Evolutionary conservation across 2,888 invertebrate species (phyloP), one percentile per base, ranked within the genome.

Genomic region (Hirtodrosophila confusa): DNA sequence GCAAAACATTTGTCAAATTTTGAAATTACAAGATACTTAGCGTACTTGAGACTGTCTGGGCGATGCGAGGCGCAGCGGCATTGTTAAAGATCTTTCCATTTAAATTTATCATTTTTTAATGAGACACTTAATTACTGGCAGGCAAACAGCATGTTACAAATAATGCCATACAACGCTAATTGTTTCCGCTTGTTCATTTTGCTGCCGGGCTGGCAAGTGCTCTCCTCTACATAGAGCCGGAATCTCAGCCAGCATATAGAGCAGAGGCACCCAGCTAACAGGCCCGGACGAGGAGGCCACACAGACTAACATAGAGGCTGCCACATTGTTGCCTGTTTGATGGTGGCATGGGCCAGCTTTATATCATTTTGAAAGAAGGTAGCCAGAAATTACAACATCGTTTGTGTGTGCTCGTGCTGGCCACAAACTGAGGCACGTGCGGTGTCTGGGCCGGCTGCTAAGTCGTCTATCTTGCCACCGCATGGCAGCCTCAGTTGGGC

Each of bases 61-160:
- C 17, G 17, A 8, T 1, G 35, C 17, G 17, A 8, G 3, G 35
- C 17, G 63, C 43, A 17, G 17, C 24, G 35, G 41, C 72, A 67
- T 65, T 67, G 75, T 69, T 41, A 61, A 66, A 75, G 84, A 77
- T 79, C 75, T 66, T 78, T 63, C 84, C 84, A 84, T 88, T 84
- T 88, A 84, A 84, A 84, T 88, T 80, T 88, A 84, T 84, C 84
- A 84, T 88, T 84, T 84, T 84, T 84, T 84, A 84, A 84, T 84
- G 86, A 84, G 84, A 83, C 84, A 88, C 84, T 84, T 84, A 88
- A 84, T 84, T 84, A 72, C 61, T 62, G 78, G 61, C 63, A 62
- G 74, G 77, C 85, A 74, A 83, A 78, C 85, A 80, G 68, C 85
- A 78, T 85, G 82, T 86, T 80, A 74, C 84, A 86, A 83, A 79